Conservation (phyloP, 2,888 invertebrate species). For the Seira sanloemensis region DNA sequence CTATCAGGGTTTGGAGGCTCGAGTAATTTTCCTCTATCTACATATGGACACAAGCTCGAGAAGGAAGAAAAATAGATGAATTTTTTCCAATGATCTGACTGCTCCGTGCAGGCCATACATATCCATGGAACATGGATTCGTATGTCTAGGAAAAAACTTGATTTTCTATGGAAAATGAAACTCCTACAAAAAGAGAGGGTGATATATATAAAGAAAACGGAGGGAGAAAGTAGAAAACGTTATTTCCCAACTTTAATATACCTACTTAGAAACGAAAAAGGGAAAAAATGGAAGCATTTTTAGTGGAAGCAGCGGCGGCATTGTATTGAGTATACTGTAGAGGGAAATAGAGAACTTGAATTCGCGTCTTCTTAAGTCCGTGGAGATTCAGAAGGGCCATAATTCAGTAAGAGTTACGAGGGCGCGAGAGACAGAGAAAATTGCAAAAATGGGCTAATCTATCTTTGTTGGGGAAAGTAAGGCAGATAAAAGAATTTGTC, state of each 20-base stretch:
- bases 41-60: constrained; percentile 46
- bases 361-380: constrained; percentile 74
- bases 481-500: constrained; percentile 74
- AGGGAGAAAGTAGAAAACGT: constrained; percentile 10
- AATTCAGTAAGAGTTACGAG: constrained; percentile 91
- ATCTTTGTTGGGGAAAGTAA: constrained; percentile 84
- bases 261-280: constrained; percentile 48
- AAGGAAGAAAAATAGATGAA: constrained; percentile 60
- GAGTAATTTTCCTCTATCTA: constrained; percentile 62
- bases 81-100: constrained; percentile 64
- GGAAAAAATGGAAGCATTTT: constrained; percentile 21
- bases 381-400: constrained; percentile 78
- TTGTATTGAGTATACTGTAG: background rate
- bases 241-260: constrained; percentile 45
- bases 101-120: constrained; percentile 47
- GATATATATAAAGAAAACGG: constrained; percentile 31
- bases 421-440: constrained; percentile 93
- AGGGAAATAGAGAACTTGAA: constrained; percentile 67
- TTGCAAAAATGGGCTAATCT: constrained; percentile 94
- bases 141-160: too few species aligned
- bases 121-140: too few species aligned
- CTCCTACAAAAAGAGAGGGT: constrained; percentile 36
- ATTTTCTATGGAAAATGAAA: too few species aligned
- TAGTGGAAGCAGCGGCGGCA: background rate
- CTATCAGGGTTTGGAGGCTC: constrained; percentile 8